Base-by-base conservation (phyloP, 1,140 invertebrate species). In the Conopomorpha cramerella region DNA sequence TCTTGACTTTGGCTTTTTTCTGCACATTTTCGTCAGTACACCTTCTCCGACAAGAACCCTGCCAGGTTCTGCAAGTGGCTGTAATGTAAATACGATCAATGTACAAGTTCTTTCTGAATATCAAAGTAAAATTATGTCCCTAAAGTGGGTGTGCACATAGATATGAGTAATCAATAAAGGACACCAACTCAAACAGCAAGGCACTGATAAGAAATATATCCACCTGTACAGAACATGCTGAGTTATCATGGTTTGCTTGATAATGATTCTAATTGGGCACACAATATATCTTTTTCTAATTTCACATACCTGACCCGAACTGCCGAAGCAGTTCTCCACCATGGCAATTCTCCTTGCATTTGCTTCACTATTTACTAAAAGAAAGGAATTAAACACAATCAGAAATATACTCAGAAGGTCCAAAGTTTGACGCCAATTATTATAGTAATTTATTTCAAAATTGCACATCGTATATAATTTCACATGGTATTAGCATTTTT, bases 21-120 rank as follows among this genome's bases (percentile, higher is more conserved):
- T 85, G 74, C 97, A 99, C 91, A 99, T 97, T 85, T 99, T 99
- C 40, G 96, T 98, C 23, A 99, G 71, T 26, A 99, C 94, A 30
- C 98, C 98, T 82, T 99, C 98, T 3, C 98, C 98, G 30, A 99
- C 96, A 30, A 99, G 81, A 3, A 99, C 97, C 50, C 97, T 82
- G 3, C 95, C 95, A 49, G 92, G 91, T 36, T 95, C 88, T 30
- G 85, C 86, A 34, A 99, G 74, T 1, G 92, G 88, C 84, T 96
- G 68, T 16, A 77, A 79, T 52, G 44, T 3, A 26, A 38, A 45
- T n/a, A n/a, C n/a, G n/a, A n/a, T n/a, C n/a, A n/a, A n/a, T n/a
- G n/a, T n/a, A n/a, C n/a, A n/a, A n/a, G n/a, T n/a, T n/a, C n/a
- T n/a, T n/a, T n/a, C n/a, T n/a, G n/a, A n/a, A n/a, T n/a, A n/a